These are phyloP conservation scores for Zaprionus ghesquierei DNA, from an alignment of 1,140 invertebrate genomes.

Conservation along the genomic window DNA sequence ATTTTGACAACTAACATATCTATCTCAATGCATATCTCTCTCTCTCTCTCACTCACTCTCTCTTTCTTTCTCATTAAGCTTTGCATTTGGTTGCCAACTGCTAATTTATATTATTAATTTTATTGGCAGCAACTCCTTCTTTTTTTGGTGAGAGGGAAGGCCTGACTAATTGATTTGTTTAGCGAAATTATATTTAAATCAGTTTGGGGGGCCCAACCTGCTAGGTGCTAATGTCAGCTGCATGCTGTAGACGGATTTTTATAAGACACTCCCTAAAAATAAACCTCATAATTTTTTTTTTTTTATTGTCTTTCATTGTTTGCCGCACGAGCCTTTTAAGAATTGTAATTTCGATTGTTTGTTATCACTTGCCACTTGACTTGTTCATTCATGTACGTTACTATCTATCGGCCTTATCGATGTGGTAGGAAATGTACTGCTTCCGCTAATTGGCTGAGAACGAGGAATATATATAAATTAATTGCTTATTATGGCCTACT, in stretches of 20 bases:
- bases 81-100: neutral
- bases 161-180: conserved; percentile 38
- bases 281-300: conserved; percentile 14
- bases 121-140: conserved; percentile 31
- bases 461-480: neutral
- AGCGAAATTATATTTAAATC: conserved; percentile 25
- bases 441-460: neutral
- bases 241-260: conserved; percentile 25
- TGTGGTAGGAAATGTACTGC: neutral
- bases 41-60: neutral
- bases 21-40: neutral
- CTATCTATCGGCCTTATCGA: neutral
- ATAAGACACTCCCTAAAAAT: conserved; percentile 22
- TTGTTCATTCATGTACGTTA: neutral
- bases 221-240: conserved; percentile 23
- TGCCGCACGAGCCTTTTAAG: conserved; percentile 14
- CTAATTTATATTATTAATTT: conserved; percentile 30
- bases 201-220: conserved; percentile 14
- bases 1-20: neutral
- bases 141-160: no score
- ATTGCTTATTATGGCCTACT: conserved; percentile 23
- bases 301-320: neutral
- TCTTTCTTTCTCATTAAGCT: neutral
- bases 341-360: neutral
- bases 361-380: neutral